These are phyloP conservation scores for Apamea crenata DNA, from an alignment of 2,888 invertebrate genomes.

Conservation along the genomic window DNA sequence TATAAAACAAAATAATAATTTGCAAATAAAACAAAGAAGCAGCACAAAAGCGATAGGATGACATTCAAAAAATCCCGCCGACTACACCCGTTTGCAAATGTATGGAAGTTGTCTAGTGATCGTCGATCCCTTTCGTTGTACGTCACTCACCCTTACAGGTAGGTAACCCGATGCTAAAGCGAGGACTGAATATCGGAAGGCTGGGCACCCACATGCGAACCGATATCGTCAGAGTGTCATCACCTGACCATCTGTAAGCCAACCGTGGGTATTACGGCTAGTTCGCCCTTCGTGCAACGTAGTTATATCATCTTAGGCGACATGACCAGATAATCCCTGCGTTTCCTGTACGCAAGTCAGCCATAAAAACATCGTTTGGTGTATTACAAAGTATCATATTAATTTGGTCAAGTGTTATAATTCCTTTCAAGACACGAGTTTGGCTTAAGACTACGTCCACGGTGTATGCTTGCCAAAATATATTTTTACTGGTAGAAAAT, in stretches of 20 bases:
- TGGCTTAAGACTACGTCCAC: slow-evolving; percentile 22
- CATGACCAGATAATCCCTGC: slow-evolving; percentile 17
- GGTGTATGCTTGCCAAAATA: slow-evolving; percentile 34
- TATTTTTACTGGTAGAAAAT: slow-evolving; percentile 27
- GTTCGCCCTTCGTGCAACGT: slow-evolving; percentile 44
- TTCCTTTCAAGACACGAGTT: slow-evolving; percentile 29
- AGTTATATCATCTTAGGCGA: slow-evolving; percentile 23
- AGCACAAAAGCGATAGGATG: slow-evolving; percentile 49
- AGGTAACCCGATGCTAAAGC: slow-evolving; percentile 59
- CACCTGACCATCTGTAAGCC: slow-evolving; percentile 63
- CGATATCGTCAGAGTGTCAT: slow-evolving; percentile 61
- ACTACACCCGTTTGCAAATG: slow-evolving; percentile 54
- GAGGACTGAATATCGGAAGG: slow-evolving; percentile 60
- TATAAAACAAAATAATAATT: slow-evolving; percentile 21
- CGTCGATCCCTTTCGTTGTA: slow-evolving; percentile 50
- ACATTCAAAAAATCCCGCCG: slow-evolving; percentile 47
- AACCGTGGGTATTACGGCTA: slow-evolving; percentile 58
- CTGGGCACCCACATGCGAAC: slow-evolving; percentile 60
- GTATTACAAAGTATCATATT: slow-evolving; percentile 34
- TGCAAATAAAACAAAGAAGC: slow-evolving; percentile 49
- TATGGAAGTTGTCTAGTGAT: slow-evolving; percentile 57
- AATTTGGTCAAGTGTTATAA: slow-evolving; percentile 22
- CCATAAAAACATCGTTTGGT: slow-evolving; percentile 32
- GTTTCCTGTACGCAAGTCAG: slow-evolving; percentile 39
- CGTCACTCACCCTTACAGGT: slow-evolving; percentile 61